phyloP scores from a whole-genome alignment of 2,113 vertebrate genomes.

The Boulengeromyrus knoepffleri region DNA sequence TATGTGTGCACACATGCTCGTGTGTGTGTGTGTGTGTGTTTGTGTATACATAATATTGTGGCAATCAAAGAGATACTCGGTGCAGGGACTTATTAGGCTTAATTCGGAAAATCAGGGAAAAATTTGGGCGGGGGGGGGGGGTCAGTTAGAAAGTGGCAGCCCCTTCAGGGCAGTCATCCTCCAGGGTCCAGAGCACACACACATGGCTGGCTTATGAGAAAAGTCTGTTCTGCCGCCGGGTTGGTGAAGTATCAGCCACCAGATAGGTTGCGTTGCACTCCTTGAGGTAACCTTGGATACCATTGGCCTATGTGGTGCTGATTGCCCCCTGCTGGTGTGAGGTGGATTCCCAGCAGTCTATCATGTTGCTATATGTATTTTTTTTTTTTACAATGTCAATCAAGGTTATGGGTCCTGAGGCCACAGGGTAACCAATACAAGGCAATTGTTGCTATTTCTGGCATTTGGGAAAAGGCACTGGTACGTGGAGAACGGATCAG shows the following conservation, averaged over 20 bases:
- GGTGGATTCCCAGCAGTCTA: not conserved
- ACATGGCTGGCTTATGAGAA: not conserved
- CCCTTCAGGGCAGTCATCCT: not conserved
- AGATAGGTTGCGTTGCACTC: not conserved
- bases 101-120: not conserved
- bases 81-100: not conserved
- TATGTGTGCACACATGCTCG: too few species aligned
- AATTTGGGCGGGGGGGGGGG: not conserved
- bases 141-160: not conserved
- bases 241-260: not conserved
- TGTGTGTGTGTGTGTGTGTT: too few species aligned
- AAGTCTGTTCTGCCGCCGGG: not conserved
- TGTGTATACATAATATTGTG: too few species aligned
- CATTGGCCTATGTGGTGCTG: not conserved
- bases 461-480: not conserved
- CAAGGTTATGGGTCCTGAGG: not conserved
- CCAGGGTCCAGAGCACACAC: not conserved
- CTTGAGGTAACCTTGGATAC: not conserved
- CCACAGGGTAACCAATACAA: not conserved
- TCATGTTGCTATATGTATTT: not conserved
- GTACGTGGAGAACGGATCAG: not conserved
- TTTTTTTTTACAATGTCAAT: not conserved
- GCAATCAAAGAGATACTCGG: too few species aligned
- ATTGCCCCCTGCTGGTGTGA: not conserved
- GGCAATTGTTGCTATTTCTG: not conserved